Conservation (phyloP, 2,888 invertebrate genomes). For the Stenurella melanura region DNA sequence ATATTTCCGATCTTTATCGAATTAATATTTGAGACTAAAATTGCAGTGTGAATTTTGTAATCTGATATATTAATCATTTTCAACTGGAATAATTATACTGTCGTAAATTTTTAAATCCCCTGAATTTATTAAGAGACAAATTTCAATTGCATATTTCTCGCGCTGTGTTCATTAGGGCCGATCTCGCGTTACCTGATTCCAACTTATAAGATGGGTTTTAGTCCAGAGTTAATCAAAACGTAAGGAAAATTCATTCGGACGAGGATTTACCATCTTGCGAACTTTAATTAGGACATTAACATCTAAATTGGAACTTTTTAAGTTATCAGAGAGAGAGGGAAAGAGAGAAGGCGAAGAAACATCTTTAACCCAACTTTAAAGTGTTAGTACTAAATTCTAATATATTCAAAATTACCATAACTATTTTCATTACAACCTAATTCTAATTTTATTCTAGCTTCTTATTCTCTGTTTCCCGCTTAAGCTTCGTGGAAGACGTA, state of each 20-base stretch:
- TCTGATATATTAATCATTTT: no score
- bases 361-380: constrained; percentile 19
- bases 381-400: not conserved
- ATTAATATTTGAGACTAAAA: no score
- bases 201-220: constrained; percentile 1
- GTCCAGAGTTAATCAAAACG: constrained; percentile 19
- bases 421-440: constrained; percentile 25
- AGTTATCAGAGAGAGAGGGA: constrained; percentile 6
- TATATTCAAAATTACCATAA: constrained; percentile 31
- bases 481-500: not conserved
- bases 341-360: constrained; percentile 7
- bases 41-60: no score
- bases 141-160: constrained; percentile 3
- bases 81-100: no score
- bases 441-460: constrained; percentile 27
- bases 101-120: not conserved
- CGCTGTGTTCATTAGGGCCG: not conserved
- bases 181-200: constrained; percentile 9
- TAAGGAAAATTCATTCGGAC: constrained; percentile 27
- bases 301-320: constrained; percentile 39
- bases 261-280: constrained; percentile 26
- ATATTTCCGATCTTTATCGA: no score
- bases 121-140: not conserved
- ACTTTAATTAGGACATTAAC: constrained; percentile 37
- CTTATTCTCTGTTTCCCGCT: constrained; percentile 11